These are phyloP conservation scores for Ciconia nigra DNA, from an alignment of 2,797 vertebrate genomes.

Conservation along the genomic window DNA sequence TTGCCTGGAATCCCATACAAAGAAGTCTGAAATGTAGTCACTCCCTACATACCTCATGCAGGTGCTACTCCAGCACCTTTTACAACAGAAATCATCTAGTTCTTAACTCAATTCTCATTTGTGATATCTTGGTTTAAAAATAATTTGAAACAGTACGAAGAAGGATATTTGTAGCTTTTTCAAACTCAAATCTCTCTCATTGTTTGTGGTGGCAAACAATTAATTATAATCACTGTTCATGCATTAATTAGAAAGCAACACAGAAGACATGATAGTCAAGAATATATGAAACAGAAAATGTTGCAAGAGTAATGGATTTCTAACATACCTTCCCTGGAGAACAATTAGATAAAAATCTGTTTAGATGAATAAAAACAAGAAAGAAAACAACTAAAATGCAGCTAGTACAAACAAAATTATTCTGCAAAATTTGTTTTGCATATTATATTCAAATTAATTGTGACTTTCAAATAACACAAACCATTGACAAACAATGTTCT, in stretches of 20 bases:
- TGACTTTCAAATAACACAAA: neutral
- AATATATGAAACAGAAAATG: constrained; percentile 32
- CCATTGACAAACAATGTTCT: neutral
- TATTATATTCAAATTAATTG: neutral
- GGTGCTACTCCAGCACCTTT: neutral
- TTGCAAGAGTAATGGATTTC: constrained; percentile 46
- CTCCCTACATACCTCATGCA: neutral
- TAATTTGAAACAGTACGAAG: neutral
- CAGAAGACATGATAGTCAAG: constrained; percentile 44
- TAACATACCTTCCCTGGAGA: constrained; percentile 49
- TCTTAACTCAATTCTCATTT: neutral
- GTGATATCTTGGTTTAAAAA: neutral
- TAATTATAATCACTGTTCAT: constrained; percentile 27
- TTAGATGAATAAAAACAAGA: constrained; percentile 62
- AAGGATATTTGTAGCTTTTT: neutral
- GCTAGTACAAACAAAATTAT: constrained; percentile 19
- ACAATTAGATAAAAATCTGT: constrained; percentile 63
- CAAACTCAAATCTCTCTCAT: neutral
- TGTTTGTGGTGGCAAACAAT: neutral
- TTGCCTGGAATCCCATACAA: neutral
- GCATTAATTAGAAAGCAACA: constrained; percentile 57
- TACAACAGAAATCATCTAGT: neutral
- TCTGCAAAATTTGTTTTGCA: constrained; percentile 26
- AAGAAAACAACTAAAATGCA: constrained; percentile 49
- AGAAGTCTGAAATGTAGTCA: neutral